Conservation (phyloP, 2,797 vertebrate species). For the Halcyon badia region DNA sequence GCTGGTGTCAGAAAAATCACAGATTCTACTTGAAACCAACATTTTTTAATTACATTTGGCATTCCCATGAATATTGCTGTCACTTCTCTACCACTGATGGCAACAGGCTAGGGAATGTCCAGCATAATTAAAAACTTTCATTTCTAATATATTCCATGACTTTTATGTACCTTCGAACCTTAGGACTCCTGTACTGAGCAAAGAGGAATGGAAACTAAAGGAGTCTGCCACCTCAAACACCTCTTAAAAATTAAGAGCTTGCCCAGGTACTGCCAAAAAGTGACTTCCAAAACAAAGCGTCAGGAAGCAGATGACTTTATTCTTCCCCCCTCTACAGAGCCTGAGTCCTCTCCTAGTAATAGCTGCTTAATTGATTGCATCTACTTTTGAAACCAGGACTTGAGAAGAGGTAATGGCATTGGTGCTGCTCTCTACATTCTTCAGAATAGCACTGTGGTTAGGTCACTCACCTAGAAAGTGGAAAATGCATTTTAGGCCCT, state of each 20-base stretch:
- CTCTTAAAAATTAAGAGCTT: neutral
- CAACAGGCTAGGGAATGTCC: conserved; percentile 55
- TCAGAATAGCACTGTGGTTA: neutral
- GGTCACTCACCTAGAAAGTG: neutral
- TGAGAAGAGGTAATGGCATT: neutral
- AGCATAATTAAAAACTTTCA: conserved; percentile 75
- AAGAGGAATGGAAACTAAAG: neutral
- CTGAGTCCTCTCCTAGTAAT: neutral
- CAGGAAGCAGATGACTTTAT: neutral
- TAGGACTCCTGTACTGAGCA: conserved; percentile 38
- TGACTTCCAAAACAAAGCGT: neutral
- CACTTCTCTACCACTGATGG: conserved; percentile 61
- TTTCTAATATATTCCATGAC: conserved; percentile 60
- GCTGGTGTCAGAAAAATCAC: conserved; percentile 63
- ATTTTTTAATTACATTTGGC: conserved; percentile 67
- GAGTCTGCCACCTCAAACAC: neutral
- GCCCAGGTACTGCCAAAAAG: neutral
- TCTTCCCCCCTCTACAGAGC: neutral
- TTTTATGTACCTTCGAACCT: conserved; percentile 57
- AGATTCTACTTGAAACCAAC: conserved; percentile 43
- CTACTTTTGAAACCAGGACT: neutral
- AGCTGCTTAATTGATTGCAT: neutral
- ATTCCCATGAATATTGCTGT: conserved; percentile 65
- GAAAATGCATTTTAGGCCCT: neutral
- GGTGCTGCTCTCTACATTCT: neutral